Percentiles rank a stretch among this genome's conserved stretches.
Evolutionary conservation across 2,113 vertebrate species (phyloP).

Genomic region (Paradisaea rubra): DNA sequence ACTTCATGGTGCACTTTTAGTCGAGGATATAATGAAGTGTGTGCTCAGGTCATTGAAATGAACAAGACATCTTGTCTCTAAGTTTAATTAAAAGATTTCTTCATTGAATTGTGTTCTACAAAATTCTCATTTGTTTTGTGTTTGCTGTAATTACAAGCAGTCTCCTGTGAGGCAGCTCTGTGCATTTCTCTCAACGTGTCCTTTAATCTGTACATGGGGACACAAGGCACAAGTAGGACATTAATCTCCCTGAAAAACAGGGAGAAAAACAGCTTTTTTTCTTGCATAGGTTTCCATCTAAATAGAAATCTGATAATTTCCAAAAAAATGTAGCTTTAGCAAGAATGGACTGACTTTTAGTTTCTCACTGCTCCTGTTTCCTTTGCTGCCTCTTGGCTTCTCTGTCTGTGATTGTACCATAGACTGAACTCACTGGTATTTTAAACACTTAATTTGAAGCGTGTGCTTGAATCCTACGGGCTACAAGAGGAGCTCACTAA

Average conservation of each 20-base stretch:
- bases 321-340: neutral
- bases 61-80: neutral
- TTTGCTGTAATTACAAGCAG: neutral
- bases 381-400: neutral
- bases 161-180: neutral
- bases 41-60: neutral
- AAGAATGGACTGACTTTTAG: neutral
- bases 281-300: neutral
- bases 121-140: neutral
- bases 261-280: neutral
- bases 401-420: neutral
- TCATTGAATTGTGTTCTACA: neutral
- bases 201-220: neutral
- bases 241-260: neutral
- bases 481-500: neutral
- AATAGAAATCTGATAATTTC: neutral
- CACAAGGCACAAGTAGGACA: neutral
- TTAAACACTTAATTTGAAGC: neutral
- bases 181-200: neutral
- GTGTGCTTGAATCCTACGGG: fast-evolving
- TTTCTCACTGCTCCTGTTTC: neutral
- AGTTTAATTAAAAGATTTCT: conserved; percentile 23
- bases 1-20: neutral
- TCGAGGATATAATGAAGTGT: neutral
- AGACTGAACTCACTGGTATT: neutral